phyloP scores from a whole-genome alignment of 2,113 vertebrate species.

The Myanophis thanlyinensis region DNA sequence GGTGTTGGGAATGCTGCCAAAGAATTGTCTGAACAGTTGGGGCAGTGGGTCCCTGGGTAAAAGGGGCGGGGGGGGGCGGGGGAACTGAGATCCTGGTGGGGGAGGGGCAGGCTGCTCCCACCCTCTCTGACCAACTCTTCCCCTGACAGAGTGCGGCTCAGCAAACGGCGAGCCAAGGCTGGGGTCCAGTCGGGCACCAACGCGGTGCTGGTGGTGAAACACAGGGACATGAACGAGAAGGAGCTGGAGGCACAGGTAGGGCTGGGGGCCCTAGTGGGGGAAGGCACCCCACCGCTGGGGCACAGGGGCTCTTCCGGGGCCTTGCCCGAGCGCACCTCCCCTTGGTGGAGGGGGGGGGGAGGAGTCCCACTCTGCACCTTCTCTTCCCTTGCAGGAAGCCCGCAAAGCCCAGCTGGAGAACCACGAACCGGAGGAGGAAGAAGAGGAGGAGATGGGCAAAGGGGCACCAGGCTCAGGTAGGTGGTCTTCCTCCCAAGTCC shows the following conservation, averaged over 20 bases:
- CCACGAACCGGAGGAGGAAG: constrained; percentile 92
- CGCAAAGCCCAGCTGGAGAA: constrained; percentile 93
- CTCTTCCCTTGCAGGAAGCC: constrained; percentile 74
- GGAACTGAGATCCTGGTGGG: neutral
- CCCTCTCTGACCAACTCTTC: neutral
- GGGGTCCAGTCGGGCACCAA: constrained; percentile 90
- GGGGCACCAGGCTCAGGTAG: constrained; percentile 82
- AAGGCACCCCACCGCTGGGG: neutral
- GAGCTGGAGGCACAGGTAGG: constrained; percentile 89
- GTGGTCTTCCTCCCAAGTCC: too few species aligned
- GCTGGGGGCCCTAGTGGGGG: neutral
- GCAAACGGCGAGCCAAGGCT: constrained; percentile 89
- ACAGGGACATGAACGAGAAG: constrained; percentile 95
- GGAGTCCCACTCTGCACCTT: neutral
- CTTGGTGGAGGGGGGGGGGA: neutral
- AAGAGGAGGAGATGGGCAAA: constrained; percentile 87
- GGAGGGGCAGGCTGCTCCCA: neutral
- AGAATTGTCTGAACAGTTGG: neutral
- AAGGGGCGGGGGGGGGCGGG: neutral
- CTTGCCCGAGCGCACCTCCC: too few species aligned
- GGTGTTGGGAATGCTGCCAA: neutral
- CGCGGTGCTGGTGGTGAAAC: constrained; percentile 90
- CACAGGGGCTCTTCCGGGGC: neutral
- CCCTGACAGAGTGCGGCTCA: constrained; percentile 82
- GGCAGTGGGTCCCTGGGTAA: neutral